phyloP scores from a whole-genome alignment of 30 jellyfish, hydroid and myxozoan genomes.

The Aurelia aurita region DNA sequence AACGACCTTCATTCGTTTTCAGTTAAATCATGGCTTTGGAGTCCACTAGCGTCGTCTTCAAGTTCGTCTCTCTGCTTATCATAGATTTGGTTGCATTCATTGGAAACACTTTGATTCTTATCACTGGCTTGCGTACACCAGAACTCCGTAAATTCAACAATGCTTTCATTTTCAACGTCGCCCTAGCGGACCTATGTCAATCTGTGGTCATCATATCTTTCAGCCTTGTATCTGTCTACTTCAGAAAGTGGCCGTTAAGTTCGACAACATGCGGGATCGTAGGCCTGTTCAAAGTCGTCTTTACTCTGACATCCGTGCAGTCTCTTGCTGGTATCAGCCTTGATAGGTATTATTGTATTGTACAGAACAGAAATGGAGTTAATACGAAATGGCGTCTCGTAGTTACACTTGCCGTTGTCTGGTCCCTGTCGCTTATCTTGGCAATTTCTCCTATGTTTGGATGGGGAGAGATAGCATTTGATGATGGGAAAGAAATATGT shows the following conservation, averaged over 20 bases:
- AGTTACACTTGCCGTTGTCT: slow-evolving; percentile 31
- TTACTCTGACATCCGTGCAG: slow-evolving; percentile 81
- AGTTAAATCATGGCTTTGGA: background rate
- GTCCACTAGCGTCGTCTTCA: slow-evolving; percentile 33
- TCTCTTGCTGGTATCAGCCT: slow-evolving; percentile 91
- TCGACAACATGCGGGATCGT: slow-evolving; percentile 41
- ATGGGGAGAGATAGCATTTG: slow-evolving; percentile 92
- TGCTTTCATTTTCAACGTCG: slow-evolving; percentile 82
- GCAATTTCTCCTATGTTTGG: slow-evolving; percentile 79
- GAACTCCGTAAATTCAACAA: slow-evolving; percentile 72
- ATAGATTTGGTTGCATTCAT: slow-evolving; percentile 58
- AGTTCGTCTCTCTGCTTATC: slow-evolving; percentile 53
- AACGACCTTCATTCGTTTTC: too few species aligned
- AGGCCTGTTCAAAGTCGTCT: slow-evolving; percentile 56
- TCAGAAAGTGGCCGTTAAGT: slow-evolving; percentile 66
- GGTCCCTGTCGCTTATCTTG: slow-evolving; percentile 50
- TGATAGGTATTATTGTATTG: slow-evolving; percentile 78
- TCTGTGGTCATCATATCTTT: slow-evolving; percentile 77
- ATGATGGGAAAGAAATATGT: slow-evolving; percentile 84
- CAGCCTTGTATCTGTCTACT: slow-evolving; percentile 43
- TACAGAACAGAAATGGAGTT: slow-evolving; percentile 51
- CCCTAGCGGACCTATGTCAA: slow-evolving; percentile 81
- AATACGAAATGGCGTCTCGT: slow-evolving; percentile 31
- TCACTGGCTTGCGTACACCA: slow-evolving; percentile 58
- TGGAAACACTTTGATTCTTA: slow-evolving; percentile 70